phyloP scores from a whole-genome alignment of 2,113 vertebrate genomes.

The Acrocephalus arundinaceus region DNA sequence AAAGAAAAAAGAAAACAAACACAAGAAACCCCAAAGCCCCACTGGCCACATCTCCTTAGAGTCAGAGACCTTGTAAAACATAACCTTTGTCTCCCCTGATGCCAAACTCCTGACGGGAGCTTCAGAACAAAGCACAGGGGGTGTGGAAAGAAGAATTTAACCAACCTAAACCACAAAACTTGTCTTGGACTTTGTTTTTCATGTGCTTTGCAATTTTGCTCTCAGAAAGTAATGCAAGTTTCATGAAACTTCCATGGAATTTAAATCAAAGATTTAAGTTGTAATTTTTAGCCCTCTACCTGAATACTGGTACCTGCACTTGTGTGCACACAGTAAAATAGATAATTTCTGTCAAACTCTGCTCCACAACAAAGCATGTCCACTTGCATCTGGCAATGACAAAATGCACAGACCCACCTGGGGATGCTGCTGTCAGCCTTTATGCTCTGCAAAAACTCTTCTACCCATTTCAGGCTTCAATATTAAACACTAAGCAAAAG shows the following conservation, averaged over 20 bases:
- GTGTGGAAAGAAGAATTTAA: neutral
- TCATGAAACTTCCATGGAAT: neutral
- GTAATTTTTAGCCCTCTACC: neutral
- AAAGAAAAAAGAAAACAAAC: neutral
- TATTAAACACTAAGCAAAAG: neutral
- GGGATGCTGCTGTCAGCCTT: neutral
- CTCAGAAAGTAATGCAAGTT: neutral
- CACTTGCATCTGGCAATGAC: neutral
- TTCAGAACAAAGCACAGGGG: neutral
- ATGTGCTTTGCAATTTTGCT: neutral
- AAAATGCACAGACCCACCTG: neutral
- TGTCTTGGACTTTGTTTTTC: rapidly evolving
- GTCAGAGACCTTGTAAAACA: neutral
- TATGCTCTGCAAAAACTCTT: neutral
- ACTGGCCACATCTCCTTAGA: neutral
- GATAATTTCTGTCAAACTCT: neutral
- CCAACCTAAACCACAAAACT: neutral
- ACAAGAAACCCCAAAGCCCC: neutral
- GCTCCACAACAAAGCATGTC: neutral
- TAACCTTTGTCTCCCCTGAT: neutral
- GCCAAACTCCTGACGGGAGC: neutral
- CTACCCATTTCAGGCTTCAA: neutral
- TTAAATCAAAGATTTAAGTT: neutral
- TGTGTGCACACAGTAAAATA: neutral
- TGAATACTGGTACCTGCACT: neutral